Percentiles rank a stretch among this genome's conserved stretches.
These are phyloP conservation scores for Paguma larvata DNA, from an alignment of 2,797 vertebrate genomes.

Conservation along the genomic window DNA sequence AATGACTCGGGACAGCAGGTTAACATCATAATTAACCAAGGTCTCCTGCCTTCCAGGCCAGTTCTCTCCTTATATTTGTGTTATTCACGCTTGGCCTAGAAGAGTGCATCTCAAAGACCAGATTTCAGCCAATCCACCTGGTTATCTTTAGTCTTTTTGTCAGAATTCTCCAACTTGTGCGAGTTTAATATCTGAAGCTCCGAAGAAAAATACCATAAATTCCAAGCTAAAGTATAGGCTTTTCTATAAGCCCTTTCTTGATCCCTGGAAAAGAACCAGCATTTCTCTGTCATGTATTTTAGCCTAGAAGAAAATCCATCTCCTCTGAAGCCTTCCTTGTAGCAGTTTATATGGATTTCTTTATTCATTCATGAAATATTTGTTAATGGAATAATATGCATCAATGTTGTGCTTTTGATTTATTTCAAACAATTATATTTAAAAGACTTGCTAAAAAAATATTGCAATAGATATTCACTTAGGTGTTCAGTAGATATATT, in stretches of 20 bases:
- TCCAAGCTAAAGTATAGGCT: background rate
- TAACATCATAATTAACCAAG: background rate
- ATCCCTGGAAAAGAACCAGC: background rate
- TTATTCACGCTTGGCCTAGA: accelerated
- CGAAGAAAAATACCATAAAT: conserved; percentile 41
- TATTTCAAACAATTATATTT: conserved; percentile 46
- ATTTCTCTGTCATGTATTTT: conserved; percentile 13
- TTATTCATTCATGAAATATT: conserved; percentile 46
- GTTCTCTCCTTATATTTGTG: background rate
- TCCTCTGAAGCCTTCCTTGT: conserved; percentile 9
- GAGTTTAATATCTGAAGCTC: conserved; percentile 29
- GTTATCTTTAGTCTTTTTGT: background rate
- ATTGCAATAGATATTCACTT: background rate
- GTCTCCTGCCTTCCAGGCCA: background rate
- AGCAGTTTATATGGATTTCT: conserved; percentile 24
- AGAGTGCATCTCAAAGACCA: background rate
- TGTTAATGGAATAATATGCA: conserved; percentile 1
- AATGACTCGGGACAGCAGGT: background rate
- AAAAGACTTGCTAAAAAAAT: conserved; percentile 37
- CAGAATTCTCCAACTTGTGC: background rate
- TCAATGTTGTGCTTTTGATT: background rate
- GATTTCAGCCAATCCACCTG: background rate
- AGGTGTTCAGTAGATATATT: background rate
- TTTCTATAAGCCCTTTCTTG: background rate
- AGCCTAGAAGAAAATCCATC: background rate